Evolutionary conservation across 2,797 vertebrate genomes (phyloP), one percentile per base, ranked within the genome.

Genomic region (Coluber constrictor): DNA sequence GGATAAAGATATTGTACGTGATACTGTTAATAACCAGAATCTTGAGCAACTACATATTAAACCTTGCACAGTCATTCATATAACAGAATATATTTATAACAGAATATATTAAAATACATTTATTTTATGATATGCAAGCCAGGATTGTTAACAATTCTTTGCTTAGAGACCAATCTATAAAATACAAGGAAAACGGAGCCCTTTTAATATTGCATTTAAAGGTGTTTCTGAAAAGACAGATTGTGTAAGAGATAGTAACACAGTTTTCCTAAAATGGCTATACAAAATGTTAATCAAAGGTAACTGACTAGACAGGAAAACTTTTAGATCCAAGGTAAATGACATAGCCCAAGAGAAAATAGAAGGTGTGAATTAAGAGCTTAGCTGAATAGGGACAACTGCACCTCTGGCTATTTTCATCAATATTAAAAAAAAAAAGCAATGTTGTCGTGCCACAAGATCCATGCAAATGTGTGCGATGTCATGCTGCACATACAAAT

Each of bases 191-290:
- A 89, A 66, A 66, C 12, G 54, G 18, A 4, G 23, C 59, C 37
- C 25, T 87, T 90, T 90, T 93, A 93, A 93, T 93, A 86, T 86
- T 63, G 60, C 51, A 70, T 61, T 43, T 87, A 90, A 93, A 66
- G 51, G 83, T 54, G 25, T 32, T 70, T 87, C 89, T 59, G 92
- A 90, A 47, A 63, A 90, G 83, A 89, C 89, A 90, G 66, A 57
- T 29, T 59, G 18, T n/a, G 61, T 20, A 70, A 83, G 8, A 63
- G 29, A 88, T 8, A 74, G 25, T 90, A 86, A 86, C 43, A 66
- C 23, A 86, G 13, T 86, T 61, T 91, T 63, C 74, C n/a, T 87
- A 32, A 91, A 61, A 54, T 32, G 4, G n/a, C 20, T n/a, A 55
- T 32, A 20, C 29, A 63, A 93, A 90, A 93, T 61, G 59, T 12